phyloP scores from a whole-genome alignment of 2,797 vertebrate species.

The Antennarius maculatus region DNA sequence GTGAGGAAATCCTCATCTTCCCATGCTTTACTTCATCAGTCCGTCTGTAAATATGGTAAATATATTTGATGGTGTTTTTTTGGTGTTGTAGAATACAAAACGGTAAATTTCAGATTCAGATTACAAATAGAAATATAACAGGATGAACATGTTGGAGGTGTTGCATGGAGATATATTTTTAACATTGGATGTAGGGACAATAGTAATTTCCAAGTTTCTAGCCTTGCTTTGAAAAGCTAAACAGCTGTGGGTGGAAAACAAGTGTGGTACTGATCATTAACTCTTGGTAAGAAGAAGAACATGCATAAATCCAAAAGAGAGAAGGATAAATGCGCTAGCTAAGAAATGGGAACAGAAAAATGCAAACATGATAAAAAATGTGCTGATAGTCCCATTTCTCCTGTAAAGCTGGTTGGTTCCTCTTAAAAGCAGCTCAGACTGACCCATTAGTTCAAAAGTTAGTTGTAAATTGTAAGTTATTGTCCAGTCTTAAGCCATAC shows the following conservation, averaged over 20 bases:
- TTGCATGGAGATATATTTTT: no score
- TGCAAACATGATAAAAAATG: conserved; percentile 17
- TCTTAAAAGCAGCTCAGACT: conserved; percentile 22
- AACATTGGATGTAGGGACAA: no score
- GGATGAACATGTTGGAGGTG: no score
- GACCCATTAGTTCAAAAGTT: conserved; percentile 2
- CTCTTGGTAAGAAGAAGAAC: neutral
- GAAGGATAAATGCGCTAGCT: neutral
- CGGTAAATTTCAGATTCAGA: neutral
- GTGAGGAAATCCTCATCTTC: neutral
- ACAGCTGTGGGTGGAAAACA: neutral
- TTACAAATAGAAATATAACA: no score
- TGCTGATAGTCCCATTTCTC: conserved; percentile 1
- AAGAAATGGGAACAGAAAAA: conserved; percentile 1
- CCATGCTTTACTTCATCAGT: neutral
- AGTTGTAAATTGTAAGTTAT: neutral
- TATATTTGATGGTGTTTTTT: neutral
- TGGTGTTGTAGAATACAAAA: no score
- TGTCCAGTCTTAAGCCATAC: neutral
- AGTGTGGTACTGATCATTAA: neutral
- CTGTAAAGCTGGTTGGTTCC: conserved; percentile 23
- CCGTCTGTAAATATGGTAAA: neutral
- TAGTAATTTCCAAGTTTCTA: neutral
- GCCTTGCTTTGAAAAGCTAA: neutral
- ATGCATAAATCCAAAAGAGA: neutral